phyloP scores from a whole-genome alignment of 1,140 invertebrate species.

The Drosophila suzukii region DNA sequence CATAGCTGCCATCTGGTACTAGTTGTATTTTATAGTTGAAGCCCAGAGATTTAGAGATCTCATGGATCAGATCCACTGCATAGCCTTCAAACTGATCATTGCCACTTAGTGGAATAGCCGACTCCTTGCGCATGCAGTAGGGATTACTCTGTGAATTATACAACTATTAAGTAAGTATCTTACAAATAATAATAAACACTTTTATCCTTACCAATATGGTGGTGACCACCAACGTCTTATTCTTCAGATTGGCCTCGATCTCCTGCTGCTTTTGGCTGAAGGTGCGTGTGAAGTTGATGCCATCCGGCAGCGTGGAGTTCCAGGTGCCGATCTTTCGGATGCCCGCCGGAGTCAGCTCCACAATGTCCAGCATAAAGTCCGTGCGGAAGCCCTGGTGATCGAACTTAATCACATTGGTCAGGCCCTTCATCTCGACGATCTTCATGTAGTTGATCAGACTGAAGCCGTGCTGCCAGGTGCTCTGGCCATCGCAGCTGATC shows the following conservation, averaged over 20 bases:
- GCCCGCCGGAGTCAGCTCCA: constrained; percentile 93
- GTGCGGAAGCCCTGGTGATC: constrained; percentile 96
- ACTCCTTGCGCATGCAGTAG: constrained; percentile 95
- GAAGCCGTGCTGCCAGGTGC: constrained; percentile 97
- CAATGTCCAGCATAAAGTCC: constrained; percentile 95
- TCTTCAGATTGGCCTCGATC: constrained; percentile 94
- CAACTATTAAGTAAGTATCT: neutral
- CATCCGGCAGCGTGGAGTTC: constrained; percentile 91
- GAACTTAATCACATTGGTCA: constrained; percentile 97
- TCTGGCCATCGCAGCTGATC: constrained; percentile 94
- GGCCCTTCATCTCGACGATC: constrained; percentile 95
- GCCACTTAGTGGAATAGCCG: constrained; percentile 91
- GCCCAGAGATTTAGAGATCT: constrained; percentile 94
- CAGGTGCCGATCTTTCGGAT: constrained; percentile 94
- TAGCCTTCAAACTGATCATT: constrained; percentile 96
- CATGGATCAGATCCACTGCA: constrained; percentile 93
- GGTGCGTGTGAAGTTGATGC: constrained; percentile 95
- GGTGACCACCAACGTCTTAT: constrained; percentile 96
- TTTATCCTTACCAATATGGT: constrained; percentile 92
- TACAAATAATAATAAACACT: no score
- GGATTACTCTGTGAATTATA: constrained; percentile 90
- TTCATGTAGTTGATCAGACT: constrained; percentile 99
- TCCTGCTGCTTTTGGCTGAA: constrained; percentile 93
- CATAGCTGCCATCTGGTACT: constrained; percentile 93
- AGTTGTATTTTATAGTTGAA: constrained; percentile 95